These are phyloP conservation scores for Agraylea sexmaculata DNA, from an alignment of 1,140 invertebrate genomes.

Conservation along the genomic window DNA sequence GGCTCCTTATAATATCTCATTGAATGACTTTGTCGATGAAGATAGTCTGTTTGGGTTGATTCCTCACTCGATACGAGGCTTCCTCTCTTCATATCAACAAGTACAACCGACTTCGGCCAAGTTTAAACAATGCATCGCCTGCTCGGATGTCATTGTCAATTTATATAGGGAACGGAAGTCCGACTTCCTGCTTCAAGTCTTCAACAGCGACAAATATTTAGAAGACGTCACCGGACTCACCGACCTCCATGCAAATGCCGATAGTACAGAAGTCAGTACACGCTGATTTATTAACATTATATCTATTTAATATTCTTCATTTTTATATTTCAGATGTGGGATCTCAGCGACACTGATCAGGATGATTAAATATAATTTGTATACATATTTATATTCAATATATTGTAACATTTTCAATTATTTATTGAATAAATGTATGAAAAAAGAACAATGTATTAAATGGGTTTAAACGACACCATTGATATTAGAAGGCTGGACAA, in stretches of 20 bases:
- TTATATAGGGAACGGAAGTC: conserved; percentile 56
- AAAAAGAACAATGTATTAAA: no score
- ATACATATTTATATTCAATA: neutral
- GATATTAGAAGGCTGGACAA: no score
- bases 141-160: conserved; percentile 58
- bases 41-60: conserved; percentile 69
- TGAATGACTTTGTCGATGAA: conserved; percentile 38
- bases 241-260: conserved; percentile 53
- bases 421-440: no score
- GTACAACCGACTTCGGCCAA: conserved; percentile 70
- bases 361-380: conserved; percentile 10
- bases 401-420: conserved; percentile 1
- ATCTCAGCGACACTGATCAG: conserved; percentile 19
- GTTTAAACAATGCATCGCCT: conserved; percentile 88
- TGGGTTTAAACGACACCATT: no score
- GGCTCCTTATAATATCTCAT: conserved; percentile 41
- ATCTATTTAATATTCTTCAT: conserved; percentile 4
- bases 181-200: conserved; percentile 73
- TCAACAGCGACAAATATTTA: conserved; percentile 72
- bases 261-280: conserved; percentile 49
- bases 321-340: conserved; percentile 21
- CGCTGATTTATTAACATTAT: neutral
- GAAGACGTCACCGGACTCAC: conserved; percentile 81
- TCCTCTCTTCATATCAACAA: conserved; percentile 67
- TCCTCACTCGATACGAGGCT: conserved; percentile 91